These are phyloP conservation scores for Campoletis sonorensis DNA, from an alignment of 1,140 invertebrate genomes.

Conservation along the genomic window DNA sequence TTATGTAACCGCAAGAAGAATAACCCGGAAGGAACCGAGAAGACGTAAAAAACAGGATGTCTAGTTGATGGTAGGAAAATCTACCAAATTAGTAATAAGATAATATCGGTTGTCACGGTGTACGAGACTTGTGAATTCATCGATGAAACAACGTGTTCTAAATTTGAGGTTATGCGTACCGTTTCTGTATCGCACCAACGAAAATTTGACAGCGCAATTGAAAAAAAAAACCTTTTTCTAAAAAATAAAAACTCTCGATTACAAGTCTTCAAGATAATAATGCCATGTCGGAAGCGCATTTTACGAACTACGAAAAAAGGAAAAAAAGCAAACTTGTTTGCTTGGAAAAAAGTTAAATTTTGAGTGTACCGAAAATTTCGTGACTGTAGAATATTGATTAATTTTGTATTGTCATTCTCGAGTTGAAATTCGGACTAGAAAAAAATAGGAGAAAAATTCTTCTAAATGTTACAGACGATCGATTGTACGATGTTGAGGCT, in stretches of 20 bases:
- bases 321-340: too few relatives aligned
- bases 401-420: not conserved
- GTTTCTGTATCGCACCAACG: too few relatives aligned
- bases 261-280: too few relatives aligned
- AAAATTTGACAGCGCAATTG: not conserved
- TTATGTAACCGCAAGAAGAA: not conserved
- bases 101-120: not conserved
- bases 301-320: too few relatives aligned
- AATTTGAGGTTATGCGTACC: not conserved
- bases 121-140: not conserved
- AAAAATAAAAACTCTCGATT: not conserved
- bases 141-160: not conserved
- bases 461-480: slow-evolving; percentile 43
- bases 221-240: not conserved
- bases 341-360: too few relatives aligned
- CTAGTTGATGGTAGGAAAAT: not conserved
- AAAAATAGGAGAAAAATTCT: not conserved
- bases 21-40: not conserved
- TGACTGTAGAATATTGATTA: not conserved
- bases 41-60: not conserved
- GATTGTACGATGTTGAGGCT: slow-evolving; percentile 56
- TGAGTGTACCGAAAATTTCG: too few relatives aligned
- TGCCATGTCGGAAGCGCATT: too few relatives aligned
- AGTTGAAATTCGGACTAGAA: not conserved
- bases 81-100: not conserved